Percentiles rank a stretch among this genome's conserved stretches.
Evolutionary conservation across 2,888 invertebrate species (phyloP).

Genomic region (Phragmatobia fuliginosa): DNA sequence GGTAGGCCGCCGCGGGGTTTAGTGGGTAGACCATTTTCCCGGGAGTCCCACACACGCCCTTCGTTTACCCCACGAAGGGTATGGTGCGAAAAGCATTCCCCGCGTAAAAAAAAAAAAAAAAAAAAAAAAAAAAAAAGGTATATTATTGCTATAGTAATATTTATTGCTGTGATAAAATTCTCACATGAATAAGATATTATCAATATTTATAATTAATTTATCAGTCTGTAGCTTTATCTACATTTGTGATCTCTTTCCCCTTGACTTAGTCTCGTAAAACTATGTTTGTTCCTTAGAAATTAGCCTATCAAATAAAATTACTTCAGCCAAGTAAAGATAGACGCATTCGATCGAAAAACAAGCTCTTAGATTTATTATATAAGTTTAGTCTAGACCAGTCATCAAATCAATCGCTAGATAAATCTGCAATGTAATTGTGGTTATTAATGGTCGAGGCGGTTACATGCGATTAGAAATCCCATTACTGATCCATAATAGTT

Average conservation of each 20-base stretch:
- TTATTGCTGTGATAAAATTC: no score
- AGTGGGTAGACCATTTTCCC: no score
- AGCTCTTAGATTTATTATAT: neutral
- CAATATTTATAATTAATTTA: no score
- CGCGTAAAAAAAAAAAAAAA: no score
- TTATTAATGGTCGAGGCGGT: neutral
- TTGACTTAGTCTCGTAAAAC: neutral
- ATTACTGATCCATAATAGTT: neutral
- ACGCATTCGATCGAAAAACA: neutral
- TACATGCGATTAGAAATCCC: neutral
- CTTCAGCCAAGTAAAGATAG: neutral
- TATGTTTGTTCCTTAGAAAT: neutral
- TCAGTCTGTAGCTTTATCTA: no score
- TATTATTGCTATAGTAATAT: no score
- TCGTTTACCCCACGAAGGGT: no score
- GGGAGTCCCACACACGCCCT: no score
- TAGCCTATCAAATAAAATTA: neutral
- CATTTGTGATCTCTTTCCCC: neutral
- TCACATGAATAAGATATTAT: no score
- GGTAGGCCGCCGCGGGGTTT: no score
- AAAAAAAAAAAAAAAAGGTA: no score
- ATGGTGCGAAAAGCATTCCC: no score
- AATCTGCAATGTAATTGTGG: slow-evolving; percentile 1
- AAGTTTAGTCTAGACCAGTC: neutral
- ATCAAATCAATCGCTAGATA: neutral